These are phyloP conservation scores for Epicampocera succincta DNA, from an alignment of 2,888 invertebrate genomes.

Conservation along the genomic window DNA sequence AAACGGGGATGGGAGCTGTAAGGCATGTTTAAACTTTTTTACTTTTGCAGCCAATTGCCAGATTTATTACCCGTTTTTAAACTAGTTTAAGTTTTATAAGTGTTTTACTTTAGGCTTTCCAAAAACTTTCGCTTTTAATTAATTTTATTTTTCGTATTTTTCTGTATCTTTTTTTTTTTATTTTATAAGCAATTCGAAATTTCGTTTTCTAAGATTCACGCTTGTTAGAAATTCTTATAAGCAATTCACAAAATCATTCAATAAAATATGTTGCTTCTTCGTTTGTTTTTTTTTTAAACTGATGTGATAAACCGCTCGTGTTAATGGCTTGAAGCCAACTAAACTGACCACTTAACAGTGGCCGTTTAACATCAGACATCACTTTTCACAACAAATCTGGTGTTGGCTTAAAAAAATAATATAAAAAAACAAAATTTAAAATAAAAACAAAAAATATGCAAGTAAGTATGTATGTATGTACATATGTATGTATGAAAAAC, in stretches of 20 bases:
- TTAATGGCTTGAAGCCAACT: slow-evolving; percentile 80
- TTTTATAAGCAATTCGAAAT: neutral
- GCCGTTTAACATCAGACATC: slow-evolving; percentile 46
- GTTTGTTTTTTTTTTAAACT: neutral
- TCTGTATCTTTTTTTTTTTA: neutral
- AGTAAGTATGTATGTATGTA: too few relatives aligned
- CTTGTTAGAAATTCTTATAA: neutral
- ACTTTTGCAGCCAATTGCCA: slow-evolving; percentile 40
- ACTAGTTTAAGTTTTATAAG: slow-evolving; percentile 46
- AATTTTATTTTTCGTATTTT: slow-evolving; percentile 27
- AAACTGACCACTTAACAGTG: slow-evolving; percentile 71
- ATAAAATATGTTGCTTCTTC: neutral
- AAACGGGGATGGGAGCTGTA: slow-evolving; percentile 76
- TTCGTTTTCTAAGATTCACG: slow-evolving; percentile 1
- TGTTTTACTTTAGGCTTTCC: slow-evolving; percentile 56
- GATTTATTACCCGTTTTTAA: slow-evolving; percentile 70
- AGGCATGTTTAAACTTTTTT: slow-evolving; percentile 66
- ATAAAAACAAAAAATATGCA: neutral
- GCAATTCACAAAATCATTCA: neutral
- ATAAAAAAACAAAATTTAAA: neutral
- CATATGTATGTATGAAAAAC: slow-evolving; percentile 6
- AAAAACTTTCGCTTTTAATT: slow-evolving; percentile 73
- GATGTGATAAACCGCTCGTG: slow-evolving; percentile 76
- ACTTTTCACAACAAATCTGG: slow-evolving; percentile 48
- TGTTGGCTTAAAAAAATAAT: slow-evolving; percentile 14